phyloP scores from a whole-genome alignment of 1,140 invertebrate species.

The Nebria ingens region DNA sequence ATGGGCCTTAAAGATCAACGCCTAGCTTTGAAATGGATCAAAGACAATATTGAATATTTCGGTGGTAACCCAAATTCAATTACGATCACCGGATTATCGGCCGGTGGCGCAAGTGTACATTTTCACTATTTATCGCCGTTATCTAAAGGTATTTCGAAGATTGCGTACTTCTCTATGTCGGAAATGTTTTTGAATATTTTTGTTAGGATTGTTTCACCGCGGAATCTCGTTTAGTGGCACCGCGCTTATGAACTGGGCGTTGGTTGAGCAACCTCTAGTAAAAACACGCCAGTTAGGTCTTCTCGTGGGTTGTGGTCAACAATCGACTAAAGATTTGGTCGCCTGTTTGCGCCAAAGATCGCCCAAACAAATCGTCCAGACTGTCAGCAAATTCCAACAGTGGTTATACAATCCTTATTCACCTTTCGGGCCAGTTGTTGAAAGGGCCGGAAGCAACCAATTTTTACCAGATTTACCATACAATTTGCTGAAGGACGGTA shows the following conservation, averaged over 20 bases:
- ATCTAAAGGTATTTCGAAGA: constrained; percentile 41
- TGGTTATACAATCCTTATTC: constrained; percentile 35
- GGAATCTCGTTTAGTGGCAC: constrained; percentile 74
- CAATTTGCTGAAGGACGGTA: constrained; percentile 37
- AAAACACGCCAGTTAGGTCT: constrained; percentile 43
- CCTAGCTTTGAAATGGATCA: constrained; percentile 47
- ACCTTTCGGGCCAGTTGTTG: constrained; percentile 30
- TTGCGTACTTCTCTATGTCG: neutral
- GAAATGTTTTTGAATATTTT: neutral
- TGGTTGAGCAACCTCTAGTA: constrained; percentile 39
- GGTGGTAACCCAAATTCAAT: constrained; percentile 41
- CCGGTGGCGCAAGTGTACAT: constrained; percentile 43
- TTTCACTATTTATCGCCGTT: constrained; percentile 48
- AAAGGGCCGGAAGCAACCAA: constrained; percentile 32
- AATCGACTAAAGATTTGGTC: constrained; percentile 33
- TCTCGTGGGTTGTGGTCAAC: constrained; percentile 42
- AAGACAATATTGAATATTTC: constrained; percentile 42
- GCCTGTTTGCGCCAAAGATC: constrained; percentile 43
- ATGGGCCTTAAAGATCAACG: constrained; percentile 52
- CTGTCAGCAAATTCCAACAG: constrained; percentile 28
- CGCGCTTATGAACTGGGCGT: constrained; percentile 55
- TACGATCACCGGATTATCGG: constrained; percentile 40
- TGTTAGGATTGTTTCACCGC: constrained; percentile 49
- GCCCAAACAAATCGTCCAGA: constrained; percentile 33
- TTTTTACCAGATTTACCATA: constrained; percentile 45